Base-by-base conservation (phyloP, 2,797 vertebrate genomes). In the Ibycter americanus region DNA sequence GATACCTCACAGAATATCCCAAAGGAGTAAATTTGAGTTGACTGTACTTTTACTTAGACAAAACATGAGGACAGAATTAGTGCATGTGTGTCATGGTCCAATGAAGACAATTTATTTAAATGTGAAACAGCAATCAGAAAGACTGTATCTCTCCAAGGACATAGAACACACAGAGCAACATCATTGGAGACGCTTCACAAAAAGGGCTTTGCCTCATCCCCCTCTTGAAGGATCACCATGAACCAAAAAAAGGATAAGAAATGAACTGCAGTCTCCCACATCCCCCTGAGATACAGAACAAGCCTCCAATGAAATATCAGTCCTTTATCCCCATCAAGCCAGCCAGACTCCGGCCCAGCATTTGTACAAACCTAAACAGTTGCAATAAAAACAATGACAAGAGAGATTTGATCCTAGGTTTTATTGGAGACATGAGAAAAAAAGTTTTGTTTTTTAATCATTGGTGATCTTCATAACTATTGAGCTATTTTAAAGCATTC, bases 141-240 rank as follows among this genome's bases (percentile, higher is more conserved):
- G 15, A 25, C 32, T 59, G 27, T 73, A 17, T 86, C 27, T 76
- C 80, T 81, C 34, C 72, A 86, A 72, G 70, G 65, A 56, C 13
- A 0, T 1, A 61, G 21, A 71, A 32, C 1, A 36, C 32, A 47
- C 10, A 71, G 5, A 81, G 5, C 0, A 0, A 36, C 32, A 55
- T 68, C 73, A 46, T 65, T 83, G n/a, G 31, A 82, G 54, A 36
- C 34, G 17, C 2, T 63, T 85, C 46, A 68, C 32, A 79, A 78
- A 71, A 11, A 49, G 8, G 4, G 7, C 16, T 65, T 73, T 46
- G 5, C 14, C 8, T 21, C 8, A 47, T 26, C 1, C 1, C 18
- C 3, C 5, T 67, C 49, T 74, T 68, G 10, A 72, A 26, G 27
- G 22, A 81, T 79, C 21, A n/a, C 9, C 26, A n/a, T 21, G 34